Evolutionary conservation across 2,797 vertebrate species (phyloP), one percentile per base, ranked within the genome.

Genomic region (Moxostoma hubbsi): DNA sequence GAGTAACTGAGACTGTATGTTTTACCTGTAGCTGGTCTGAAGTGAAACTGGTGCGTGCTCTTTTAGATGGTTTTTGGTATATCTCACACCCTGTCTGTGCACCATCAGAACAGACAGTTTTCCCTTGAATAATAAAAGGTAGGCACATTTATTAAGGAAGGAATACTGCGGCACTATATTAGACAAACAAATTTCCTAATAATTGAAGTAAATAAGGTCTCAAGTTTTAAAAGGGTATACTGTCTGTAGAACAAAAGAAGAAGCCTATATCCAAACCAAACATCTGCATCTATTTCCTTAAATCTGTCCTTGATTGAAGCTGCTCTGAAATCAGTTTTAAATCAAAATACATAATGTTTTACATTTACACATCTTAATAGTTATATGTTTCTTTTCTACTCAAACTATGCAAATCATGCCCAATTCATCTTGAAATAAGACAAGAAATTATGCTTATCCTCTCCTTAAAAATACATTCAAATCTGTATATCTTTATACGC

Each of bases 21-120:
- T 0, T 15, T 0, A 99, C 98, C 96, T 98, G 96, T 85, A 99
- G 95, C 13, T 99, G 98, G 85, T 99, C 96, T 5, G 97, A 95
- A 0, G 97, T 98, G 92, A 99, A 99, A 91, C 97, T 98, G 88
- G 98, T 99, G 87, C 98, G 94, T n/a, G 97, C 97, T 93, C 98
- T 95, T 91, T 99, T 99, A 73, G 97, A 96, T 85, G 96, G 96
- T 86, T 98, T 99, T 7, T 98, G 96, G 87, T 95, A 97, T 61
- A 96, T 90, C 80, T 98, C 96, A 91, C 98, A 96, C 15, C 97
- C 96, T 45, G 96, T 95, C 82, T 96, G 92, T 0, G 94, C 95
- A 10, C 96, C 96, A 91, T 97, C 96, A 90, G 96, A 93, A 45
- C 93, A 97, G 45, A 97, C 94, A 50, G 93, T 93, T 90, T 90